phyloP scores from a whole-genome alignment of 2,797 vertebrate genomes.

The Dendrocincla tyrannina region DNA sequence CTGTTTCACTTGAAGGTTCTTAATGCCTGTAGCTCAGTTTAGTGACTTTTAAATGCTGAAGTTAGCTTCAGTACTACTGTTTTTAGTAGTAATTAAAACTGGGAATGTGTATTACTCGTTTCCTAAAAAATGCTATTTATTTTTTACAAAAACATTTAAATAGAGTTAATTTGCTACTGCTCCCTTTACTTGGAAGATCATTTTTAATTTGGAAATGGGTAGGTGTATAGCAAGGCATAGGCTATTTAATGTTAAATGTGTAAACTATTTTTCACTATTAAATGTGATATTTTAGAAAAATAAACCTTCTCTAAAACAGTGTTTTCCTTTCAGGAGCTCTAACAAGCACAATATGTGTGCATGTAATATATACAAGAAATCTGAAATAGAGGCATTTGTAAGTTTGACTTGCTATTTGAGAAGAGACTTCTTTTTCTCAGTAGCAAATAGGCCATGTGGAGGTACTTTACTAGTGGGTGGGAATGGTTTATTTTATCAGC shows the following conservation, averaged over 20 bases:
- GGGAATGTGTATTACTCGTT: background rate
- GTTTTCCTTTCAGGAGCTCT: background rate
- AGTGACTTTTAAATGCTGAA: background rate
- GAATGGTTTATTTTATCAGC: background rate
- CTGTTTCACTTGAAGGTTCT: background rate
- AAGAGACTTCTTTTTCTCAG: background rate
- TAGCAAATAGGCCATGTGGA: background rate
- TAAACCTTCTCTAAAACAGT: background rate
- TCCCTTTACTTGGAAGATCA: background rate
- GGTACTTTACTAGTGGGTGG: background rate
- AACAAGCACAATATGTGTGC: background rate
- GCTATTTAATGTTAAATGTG: background rate
- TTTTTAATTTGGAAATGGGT: background rate
- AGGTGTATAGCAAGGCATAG: background rate
- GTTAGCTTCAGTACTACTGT: background rate
- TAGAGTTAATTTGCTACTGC: background rate
- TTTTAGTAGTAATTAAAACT: background rate
- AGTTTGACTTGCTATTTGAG: background rate
- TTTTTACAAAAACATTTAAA: background rate
- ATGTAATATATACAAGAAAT: background rate
- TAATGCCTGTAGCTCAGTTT: background rate
- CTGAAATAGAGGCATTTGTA: background rate
- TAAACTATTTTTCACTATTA: background rate
- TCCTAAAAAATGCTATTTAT: background rate
- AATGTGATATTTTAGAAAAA: slow-evolving; percentile 14